phyloP scores from a whole-genome alignment of 1,140 invertebrate genomes.

The Druon quercuslanigerum region DNA sequence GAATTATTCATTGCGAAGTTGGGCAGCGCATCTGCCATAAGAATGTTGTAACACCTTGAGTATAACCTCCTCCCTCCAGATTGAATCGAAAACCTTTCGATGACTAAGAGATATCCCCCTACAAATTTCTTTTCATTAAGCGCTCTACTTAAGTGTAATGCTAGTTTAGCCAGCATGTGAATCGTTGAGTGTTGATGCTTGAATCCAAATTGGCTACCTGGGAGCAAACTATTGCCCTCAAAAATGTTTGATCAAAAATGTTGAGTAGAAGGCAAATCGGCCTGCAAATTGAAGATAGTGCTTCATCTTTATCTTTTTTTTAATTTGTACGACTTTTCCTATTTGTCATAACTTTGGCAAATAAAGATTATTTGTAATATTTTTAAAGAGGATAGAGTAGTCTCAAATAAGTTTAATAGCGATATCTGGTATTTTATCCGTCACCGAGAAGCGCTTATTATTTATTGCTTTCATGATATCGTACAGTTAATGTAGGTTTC shows the following conservation, averaged over 20 bases:
- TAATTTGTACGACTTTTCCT: conserved; percentile 37
- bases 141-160: no score
- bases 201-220: no score
- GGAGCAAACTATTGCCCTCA: background rate
- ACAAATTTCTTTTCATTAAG: no score
- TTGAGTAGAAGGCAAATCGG: conserved; percentile 37
- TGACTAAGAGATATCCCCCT: no score
- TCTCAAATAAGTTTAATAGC: conserved; percentile 28
- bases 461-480: conserved; percentile 38
- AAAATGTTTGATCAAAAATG: no score
- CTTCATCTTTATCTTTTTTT: conserved; percentile 34
- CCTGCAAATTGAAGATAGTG: conserved; percentile 24
- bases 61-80: no score
- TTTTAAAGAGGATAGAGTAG: conserved; percentile 38
- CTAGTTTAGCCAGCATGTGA: no score
- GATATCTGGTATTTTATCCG: conserved; percentile 40
- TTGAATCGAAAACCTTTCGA: no score
- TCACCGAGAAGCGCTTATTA: conserved; percentile 36
- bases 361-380: conserved; percentile 33
- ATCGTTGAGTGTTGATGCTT: no score
- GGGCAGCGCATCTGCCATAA: no score
- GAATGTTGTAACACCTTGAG: no score
- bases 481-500: background rate
- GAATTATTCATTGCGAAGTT: no score
- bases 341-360: conserved; percentile 40